Conservation (phyloP, 2,113 vertebrate species). For the Acinonyx jubatus region DNA sequence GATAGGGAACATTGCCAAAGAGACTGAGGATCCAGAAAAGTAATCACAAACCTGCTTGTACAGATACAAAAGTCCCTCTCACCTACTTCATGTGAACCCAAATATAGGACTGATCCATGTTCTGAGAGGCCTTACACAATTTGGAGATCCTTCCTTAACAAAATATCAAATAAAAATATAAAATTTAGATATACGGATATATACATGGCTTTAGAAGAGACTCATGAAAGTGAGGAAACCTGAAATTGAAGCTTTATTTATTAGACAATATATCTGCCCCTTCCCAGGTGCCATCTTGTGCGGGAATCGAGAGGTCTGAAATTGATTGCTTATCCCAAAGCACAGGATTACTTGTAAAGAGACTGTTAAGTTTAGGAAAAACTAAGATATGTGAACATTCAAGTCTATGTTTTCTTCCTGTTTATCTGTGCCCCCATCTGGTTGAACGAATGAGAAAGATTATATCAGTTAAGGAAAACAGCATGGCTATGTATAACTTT, state of each 20-base stretch:
- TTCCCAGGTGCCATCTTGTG: not conserved
- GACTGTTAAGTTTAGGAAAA: not conserved
- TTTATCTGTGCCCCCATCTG: not conserved
- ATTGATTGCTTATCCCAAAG: not conserved
- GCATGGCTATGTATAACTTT: not conserved
- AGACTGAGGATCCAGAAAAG: not conserved
- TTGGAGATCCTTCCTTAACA: not conserved
- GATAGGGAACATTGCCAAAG: not conserved
- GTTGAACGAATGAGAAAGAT: not conserved
- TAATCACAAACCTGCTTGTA: not conserved
- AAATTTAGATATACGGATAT: not conserved
- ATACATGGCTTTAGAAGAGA: not conserved
- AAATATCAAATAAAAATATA: not conserved
- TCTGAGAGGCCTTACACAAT: not conserved
- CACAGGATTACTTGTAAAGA: not conserved
- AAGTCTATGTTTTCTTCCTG: not conserved
- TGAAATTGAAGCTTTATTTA: conserved; percentile 14
- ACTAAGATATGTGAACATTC: not conserved
- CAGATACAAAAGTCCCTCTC: not conserved
- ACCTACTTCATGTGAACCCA: not conserved
- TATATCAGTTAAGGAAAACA: not conserved
- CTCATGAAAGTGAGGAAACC: not conserved
- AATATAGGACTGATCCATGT: not conserved
- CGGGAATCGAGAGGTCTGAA: not conserved
- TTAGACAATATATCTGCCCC: not conserved